Base-by-base conservation (phyloP, 2,113 vertebrate species). In the Notothenia coriiceps region DNA sequence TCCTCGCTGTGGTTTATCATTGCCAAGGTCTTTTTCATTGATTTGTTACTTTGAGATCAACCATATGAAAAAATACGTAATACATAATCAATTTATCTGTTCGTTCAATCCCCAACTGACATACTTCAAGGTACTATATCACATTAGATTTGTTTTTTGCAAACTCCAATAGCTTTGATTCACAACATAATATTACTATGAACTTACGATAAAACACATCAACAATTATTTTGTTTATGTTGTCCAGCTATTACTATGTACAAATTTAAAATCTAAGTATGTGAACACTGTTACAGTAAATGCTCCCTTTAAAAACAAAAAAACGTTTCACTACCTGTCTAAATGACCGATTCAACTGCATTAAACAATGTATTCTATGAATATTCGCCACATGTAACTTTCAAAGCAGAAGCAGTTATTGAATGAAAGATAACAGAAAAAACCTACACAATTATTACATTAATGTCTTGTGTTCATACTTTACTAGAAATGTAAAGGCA, bases 1-100 rank as follows among this genome's bases (percentile, higher is more conserved):
- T 81, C n/a, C 52, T 57, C 54, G 13, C 33, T 61, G 66, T 74
- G 46, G 70, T 81, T 82, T 74, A 57, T 80, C 43, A 66, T 44
- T 69, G 70, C 51, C 25, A 43, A 7, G 29, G 35, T 70, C 10
- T 54, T 29, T 73, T 14, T 51, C 44, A 15, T 40, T 20, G 44
- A 65, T 20, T 46, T 69, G n/a, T 33, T 29, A 33, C 10, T 65
- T 33, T 44, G 10, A 13, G 18, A 35, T 49, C 6, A 60, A 20
- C 52, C 14, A 15, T 33, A 56, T 13, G 55, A 43, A 52, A 8
- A 17, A 49, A 12, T 1, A 22, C 55, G 20, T 35, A 13, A 47
- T 47, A 40, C 6, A 17, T 54, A 15, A 40, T 73, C 49, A 55
- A 0, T n/a, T 49, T 11, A 70, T 47, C 5, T 46, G 18, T 77